A percentile compares a stretch with the other conserved stretches of the same genome.
phyloP scores from a whole-genome alignment of 2,888 invertebrate genomes.

The Podotricha telesiphe region DNA sequence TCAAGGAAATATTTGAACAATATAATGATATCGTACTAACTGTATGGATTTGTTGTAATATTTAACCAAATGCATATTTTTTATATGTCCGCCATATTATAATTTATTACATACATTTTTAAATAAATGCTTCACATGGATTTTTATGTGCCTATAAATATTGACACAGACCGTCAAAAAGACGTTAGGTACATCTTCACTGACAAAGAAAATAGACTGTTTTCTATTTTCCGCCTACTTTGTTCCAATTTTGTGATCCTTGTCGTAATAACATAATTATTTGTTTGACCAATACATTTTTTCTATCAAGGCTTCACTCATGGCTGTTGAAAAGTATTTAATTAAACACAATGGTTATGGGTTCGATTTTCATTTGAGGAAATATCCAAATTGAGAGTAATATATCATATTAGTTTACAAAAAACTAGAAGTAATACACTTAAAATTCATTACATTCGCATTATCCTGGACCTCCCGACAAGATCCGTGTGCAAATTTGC shows the following conservation, averaged over 20 bases:
- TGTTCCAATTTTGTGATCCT: slow-evolving; percentile 7
- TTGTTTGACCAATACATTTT: background rate
- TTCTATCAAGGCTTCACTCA: no score
- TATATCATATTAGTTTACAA: no score
- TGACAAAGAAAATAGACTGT: slow-evolving; percentile 7
- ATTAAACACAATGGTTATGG: background rate
- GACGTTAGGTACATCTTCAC: background rate
- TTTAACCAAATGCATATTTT: background rate
- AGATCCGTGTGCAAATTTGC: no score
- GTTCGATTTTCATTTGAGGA: background rate
- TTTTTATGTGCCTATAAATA: background rate
- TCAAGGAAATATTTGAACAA: background rate
- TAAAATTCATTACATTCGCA: no score
- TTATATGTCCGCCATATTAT: background rate
- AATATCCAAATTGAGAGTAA: no score
- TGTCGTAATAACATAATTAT: slow-evolving; percentile 13
- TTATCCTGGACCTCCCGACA: no score
- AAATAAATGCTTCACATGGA: background rate
- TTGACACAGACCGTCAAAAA: slow-evolving; percentile 11
- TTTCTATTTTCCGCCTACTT: slow-evolving; percentile 20
- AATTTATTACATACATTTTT: background rate
- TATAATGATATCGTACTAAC: background rate
- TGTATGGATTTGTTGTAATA: background rate
- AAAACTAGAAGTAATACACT: no score
- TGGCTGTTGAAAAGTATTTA: background rate